A percentile compares a stretch with the other conserved stretches of the same genome.
Conservation (phyloP, 2,113 vertebrate species). For the Sturnira hondurensis region DNA sequence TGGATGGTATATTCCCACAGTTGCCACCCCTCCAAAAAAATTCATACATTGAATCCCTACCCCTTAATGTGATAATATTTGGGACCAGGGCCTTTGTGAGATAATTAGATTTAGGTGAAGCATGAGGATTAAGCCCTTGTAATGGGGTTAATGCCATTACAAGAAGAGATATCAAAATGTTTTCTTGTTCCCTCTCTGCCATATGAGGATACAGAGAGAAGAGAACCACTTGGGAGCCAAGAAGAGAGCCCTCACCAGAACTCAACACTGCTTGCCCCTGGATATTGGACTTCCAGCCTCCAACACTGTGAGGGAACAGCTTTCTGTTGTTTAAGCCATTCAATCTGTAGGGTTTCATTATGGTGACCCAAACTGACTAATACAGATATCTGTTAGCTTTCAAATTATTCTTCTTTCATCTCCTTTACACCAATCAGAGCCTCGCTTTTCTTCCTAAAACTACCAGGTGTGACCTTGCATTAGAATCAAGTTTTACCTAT, state of each 20-base stretch:
- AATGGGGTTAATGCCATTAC: background rate
- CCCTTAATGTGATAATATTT: background rate
- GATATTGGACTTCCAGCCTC: background rate
- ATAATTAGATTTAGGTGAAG: background rate
- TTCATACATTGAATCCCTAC: background rate
- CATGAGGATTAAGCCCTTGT: background rate
- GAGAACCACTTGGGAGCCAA: background rate
- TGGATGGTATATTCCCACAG: background rate
- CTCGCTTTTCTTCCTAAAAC: background rate
- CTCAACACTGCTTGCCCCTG: rapidly evolving
- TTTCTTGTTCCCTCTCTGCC: background rate
- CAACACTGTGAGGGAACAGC: background rate
- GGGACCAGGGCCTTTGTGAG: background rate
- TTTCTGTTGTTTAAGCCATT: background rate
- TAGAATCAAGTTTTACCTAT: background rate
- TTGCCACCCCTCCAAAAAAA: too few relatives aligned
- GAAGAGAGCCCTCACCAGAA: background rate
- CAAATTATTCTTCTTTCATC: background rate
- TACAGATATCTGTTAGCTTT: background rate
- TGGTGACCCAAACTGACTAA: background rate
- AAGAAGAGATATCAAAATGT: background rate
- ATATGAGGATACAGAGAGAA: background rate
- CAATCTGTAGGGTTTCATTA: background rate
- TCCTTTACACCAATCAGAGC: background rate
- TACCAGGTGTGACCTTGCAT: rapidly evolving